phyloP scores from a whole-genome alignment of 2,888 invertebrate species.

The Tetanocera ferruginea region DNA sequence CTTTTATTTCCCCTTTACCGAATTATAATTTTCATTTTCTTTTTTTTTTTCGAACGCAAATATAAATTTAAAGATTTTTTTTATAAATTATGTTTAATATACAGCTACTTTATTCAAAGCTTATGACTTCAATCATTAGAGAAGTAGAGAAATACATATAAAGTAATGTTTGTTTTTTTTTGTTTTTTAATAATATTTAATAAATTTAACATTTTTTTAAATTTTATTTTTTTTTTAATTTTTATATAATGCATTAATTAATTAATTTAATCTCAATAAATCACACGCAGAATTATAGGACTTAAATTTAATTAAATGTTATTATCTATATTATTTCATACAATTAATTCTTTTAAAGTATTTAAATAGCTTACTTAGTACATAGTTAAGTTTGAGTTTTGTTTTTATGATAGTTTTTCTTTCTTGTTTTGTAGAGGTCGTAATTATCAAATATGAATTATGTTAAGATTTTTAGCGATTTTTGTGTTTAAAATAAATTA shows the following conservation, averaged over 20 bases:
- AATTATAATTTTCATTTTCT: too few species aligned
- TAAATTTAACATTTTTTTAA: conserved; percentile 15
- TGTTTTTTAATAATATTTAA: neutral
- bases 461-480: conserved; percentile 3
- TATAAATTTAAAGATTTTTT: too few species aligned
- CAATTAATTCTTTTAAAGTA: neutral
- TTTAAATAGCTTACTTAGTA: conserved; percentile 29
- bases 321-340: neutral
- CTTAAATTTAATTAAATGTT: conserved; percentile 20
- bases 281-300: conserved; percentile 17
- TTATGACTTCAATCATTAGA: conserved; percentile 3
- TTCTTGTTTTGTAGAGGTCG: neutral
- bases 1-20: too few species aligned
- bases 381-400: conserved; percentile 11
- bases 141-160: neutral
- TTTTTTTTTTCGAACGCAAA: neutral
- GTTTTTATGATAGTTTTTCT: neutral
- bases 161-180: neutral
- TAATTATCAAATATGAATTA: conserved; percentile 21
- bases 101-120: conserved; percentile 23
- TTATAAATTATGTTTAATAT: conserved; percentile 18
- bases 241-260: neutral
- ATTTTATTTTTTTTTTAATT: neutral
- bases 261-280: conserved; percentile 23
- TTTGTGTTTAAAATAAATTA: conserved; percentile 15